A percentile compares a stretch with the other conserved stretches of the same genome.
phyloP scores from a whole-genome alignment of 2,888 invertebrate species.

The Epistrophe eligans region DNA sequence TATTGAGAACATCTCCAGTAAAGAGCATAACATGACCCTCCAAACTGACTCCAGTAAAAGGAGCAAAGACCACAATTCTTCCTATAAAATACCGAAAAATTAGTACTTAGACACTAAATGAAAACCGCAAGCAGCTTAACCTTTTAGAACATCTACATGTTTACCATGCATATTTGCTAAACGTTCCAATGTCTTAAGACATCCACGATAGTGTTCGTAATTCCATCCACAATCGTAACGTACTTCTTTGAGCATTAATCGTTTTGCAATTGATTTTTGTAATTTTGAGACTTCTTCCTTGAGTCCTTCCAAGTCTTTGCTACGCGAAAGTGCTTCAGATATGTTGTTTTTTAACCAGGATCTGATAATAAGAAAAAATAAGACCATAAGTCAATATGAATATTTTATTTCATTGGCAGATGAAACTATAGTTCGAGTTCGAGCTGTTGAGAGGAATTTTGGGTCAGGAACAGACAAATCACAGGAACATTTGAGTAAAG shows the following conservation, averaged over 20 bases:
- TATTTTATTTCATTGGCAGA: too few species aligned
- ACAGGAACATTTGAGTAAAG: too few species aligned
- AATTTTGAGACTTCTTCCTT: slow-evolving; percentile 89
- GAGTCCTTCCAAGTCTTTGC: slow-evolving; percentile 87
- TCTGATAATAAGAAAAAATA: slow-evolving; percentile 81
- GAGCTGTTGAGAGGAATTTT: too few species aligned
- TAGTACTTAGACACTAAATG: neutral
- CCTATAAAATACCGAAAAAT: slow-evolving; percentile 84
- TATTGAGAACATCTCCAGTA: slow-evolving; percentile 96
- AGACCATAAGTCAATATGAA: too few species aligned
- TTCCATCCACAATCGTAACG: slow-evolving; percentile 95
- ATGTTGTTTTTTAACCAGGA: slow-evolving; percentile 91
- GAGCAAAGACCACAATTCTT: slow-evolving; percentile 92
- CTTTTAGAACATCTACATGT: slow-evolving; percentile 88
- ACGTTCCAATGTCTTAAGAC: slow-evolving; percentile 92
- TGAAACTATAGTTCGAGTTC: too few species aligned
- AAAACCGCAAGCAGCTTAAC: slow-evolving; percentile 79
- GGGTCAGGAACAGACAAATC: too few species aligned
- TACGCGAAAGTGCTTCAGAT: slow-evolving; percentile 87
- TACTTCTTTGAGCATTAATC: slow-evolving; percentile 86
- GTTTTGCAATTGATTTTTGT: slow-evolving; percentile 80
- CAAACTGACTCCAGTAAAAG: slow-evolving; percentile 95
- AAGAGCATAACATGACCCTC: slow-evolving; percentile 95
- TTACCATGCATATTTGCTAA: slow-evolving; percentile 90
- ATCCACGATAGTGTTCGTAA: slow-evolving; percentile 94